Evolutionary conservation across 1,140 invertebrate species (phyloP), one percentile per base, ranked within the genome.

Genomic region (Polyergus mexicanus): DNA sequence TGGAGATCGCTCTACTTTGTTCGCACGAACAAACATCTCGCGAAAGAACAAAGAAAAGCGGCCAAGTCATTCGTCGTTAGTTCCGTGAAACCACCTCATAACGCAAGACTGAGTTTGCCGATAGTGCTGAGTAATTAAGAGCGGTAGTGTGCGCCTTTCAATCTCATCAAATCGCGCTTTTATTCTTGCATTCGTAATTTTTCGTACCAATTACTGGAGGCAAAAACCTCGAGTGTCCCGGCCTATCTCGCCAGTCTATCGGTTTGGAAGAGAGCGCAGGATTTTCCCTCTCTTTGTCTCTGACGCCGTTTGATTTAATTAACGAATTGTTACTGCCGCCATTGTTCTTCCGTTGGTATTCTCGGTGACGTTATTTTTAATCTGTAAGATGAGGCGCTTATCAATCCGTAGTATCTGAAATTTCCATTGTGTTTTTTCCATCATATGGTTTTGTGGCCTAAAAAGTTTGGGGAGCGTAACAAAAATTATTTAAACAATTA

Each of bases 111-210:
- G 71, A 76, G 69, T 74, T 88, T 35, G 22, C 35, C 84, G 68
- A 89, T 88, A 88, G 76, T 71, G 69, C 54, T 13, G 68, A 60
- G 84, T 89, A 89, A 89, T 89, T 89, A 88, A 89, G 65, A 81
- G 38, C 81, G 25, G 19, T 63, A 63, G 54, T 35, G 54, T 35
- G 44, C 58, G 72, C 69, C 71, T 88, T 83, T 88, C 84, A 77
- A 83, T 86, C 32, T 72, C 65, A 38, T 38, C 74, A 89, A 89
- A 76, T 76, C 69, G 25, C 44, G 65, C 51, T 77, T 69, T 86
- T 76, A 60, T 81, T 81, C 76, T 65, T 77, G 38, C 60, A 76
- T 44, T 56, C 51, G 80, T 51, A 83, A 87, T 78, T 88, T 88
- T 88, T 85, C 41, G 63, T 89, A 76, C 84, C 87, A 86, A 81